Conservation (phyloP, 2,113 vertebrate genomes). For the Vidua chalybeata region DNA sequence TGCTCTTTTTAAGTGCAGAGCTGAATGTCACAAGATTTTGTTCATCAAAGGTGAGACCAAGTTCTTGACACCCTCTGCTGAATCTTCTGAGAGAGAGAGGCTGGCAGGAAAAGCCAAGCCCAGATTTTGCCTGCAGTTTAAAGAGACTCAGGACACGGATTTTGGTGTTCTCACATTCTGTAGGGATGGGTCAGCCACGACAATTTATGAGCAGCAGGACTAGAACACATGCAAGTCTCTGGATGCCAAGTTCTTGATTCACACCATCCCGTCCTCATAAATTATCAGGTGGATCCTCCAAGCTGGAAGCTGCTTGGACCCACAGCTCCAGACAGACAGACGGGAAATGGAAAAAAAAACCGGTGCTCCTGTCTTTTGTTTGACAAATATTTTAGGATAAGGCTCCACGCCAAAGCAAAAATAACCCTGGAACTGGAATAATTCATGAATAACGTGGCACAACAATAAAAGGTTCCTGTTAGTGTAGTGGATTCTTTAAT, state of each 20-base stretch:
- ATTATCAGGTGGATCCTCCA: not conserved
- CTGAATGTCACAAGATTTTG: not conserved
- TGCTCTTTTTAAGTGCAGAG: not conserved
- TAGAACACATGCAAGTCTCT: not conserved
- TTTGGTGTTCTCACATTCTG: not conserved
- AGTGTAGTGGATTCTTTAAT: not conserved
- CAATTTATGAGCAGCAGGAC: not conserved
- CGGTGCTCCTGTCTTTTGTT: constrained; percentile 25
- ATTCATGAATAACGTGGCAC: constrained; percentile 22
- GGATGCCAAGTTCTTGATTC: not conserved
- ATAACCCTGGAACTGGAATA: constrained; percentile 7
- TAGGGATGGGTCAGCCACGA: not conserved
- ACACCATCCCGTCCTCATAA: not conserved
- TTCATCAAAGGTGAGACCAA: not conserved
- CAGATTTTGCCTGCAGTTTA: not conserved
- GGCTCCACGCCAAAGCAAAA: not conserved
- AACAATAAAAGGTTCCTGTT: not conserved
- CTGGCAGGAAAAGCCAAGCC: not conserved
- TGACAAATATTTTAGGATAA: not conserved
- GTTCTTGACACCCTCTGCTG: not conserved
- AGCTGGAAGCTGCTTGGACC: not conserved
- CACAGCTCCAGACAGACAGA: constrained; percentile 18
- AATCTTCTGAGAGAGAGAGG: not conserved
- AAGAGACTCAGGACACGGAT: not conserved
- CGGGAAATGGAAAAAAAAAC: constrained; percentile 12